phyloP scores from a whole-genome alignment of 2,797 vertebrate genomes.

The Paramormyrops hopkinsi region DNA sequence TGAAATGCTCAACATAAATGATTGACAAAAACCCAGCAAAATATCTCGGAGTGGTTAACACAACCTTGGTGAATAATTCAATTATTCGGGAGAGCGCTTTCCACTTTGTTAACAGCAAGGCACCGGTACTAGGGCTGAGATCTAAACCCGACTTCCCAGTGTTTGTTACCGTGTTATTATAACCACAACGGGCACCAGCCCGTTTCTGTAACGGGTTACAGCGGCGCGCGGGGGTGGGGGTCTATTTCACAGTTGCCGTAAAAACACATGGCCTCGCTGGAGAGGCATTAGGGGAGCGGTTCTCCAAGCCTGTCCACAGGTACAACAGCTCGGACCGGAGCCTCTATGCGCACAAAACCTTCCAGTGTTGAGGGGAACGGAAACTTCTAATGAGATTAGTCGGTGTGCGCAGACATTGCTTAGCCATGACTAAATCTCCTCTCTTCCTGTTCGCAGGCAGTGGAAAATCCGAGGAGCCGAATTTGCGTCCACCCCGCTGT shows the following conservation, averaged over 20 bases:
- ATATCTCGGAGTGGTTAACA: neutral
- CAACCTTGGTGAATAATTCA: neutral
- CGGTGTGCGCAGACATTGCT: slow-evolving; percentile 82
- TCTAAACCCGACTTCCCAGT: neutral
- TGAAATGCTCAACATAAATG: neutral
- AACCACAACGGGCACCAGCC: neutral
- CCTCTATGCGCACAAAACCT: slow-evolving; percentile 64
- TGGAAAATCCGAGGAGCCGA: slow-evolving; percentile 80
- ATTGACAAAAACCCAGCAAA: neutral
- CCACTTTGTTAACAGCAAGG: neutral
- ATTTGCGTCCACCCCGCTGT: slow-evolving; percentile 51
- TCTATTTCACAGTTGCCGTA: neutral
- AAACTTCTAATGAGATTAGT: slow-evolving; percentile 91
- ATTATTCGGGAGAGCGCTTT: neutral
- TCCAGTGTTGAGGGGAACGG: slow-evolving; percentile 72
- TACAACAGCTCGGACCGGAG: neutral
- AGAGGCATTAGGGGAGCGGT: neutral
- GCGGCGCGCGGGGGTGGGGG: neutral
- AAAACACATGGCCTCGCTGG: neutral
- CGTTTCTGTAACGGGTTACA: neutral
- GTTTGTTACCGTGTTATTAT: neutral
- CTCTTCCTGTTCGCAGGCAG: slow-evolving; percentile 74
- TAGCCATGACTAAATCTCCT: slow-evolving; percentile 82
- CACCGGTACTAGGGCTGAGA: neutral
- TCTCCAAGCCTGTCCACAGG: neutral